Evolutionary conservation across 1,140 invertebrate genomes (phyloP).

Genomic region (Heliothis virescens): DNA sequence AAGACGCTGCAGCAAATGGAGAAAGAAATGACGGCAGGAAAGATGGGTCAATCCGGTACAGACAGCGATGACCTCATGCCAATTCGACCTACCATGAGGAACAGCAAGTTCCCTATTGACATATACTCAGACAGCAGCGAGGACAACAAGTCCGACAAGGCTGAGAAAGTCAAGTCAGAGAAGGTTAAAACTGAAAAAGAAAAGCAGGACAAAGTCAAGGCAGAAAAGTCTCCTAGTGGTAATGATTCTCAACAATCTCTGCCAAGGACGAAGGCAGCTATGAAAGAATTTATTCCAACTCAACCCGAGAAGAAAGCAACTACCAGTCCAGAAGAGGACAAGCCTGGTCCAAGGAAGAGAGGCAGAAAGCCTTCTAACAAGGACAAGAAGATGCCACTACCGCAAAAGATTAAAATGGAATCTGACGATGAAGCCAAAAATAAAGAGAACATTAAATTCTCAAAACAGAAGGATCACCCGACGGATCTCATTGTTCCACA

Average conservation of each 20-base stretch:
- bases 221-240: slow-evolving; percentile 86
- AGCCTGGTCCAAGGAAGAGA: slow-evolving; percentile 81
- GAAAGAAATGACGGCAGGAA: slow-evolving; percentile 88
- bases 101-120: slow-evolving; percentile 87
- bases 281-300: slow-evolving; percentile 91
- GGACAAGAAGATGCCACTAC: slow-evolving; percentile 72
- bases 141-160: slow-evolving; percentile 78
- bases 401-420: slow-evolving; percentile 62
- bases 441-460: slow-evolving; percentile 87
- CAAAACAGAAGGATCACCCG: slow-evolving; percentile 89
- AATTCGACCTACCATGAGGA: slow-evolving; percentile 78
- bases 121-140: slow-evolving; percentile 92
- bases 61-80: slow-evolving; percentile 93
- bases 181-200: slow-evolving; percentile 71
- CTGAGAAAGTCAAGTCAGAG: slow-evolving; percentile 81
- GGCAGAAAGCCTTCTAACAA: slow-evolving; percentile 77
- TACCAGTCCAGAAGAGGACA: slow-evolving; percentile 73
- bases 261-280: slow-evolving; percentile 92
- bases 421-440: slow-evolving; percentile 83
- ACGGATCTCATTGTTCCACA: slow-evolving; percentile 96
- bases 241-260: slow-evolving; percentile 90
- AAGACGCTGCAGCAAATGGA: slow-evolving; percentile 90
- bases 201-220: slow-evolving; percentile 81
- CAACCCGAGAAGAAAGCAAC: slow-evolving; percentile 78
- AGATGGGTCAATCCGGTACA: slow-evolving; percentile 86